phyloP scores from a whole-genome alignment of 2,113 vertebrate genomes.

The Capreolus pygargus region DNA sequence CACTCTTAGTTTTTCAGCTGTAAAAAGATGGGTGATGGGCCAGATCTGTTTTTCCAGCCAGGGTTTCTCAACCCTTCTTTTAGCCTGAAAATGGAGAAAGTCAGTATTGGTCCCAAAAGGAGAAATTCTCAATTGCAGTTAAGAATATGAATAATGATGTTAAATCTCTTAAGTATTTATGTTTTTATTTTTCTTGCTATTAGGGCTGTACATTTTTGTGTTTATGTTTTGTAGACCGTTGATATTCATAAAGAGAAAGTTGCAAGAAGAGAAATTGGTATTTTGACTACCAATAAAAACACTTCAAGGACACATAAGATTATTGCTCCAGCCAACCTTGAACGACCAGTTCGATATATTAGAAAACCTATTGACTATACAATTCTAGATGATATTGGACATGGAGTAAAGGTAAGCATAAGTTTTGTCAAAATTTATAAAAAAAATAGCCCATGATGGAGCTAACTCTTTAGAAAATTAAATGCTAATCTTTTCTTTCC shows the following conservation, averaged over 20 bases:
- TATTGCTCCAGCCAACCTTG: slow-evolving; percentile 97
- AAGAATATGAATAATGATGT: background rate
- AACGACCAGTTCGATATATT: slow-evolving; percentile 98
- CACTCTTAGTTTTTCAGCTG: background rate
- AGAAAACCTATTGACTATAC: slow-evolving; percentile 98
- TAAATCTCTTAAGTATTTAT: slow-evolving; percentile 28
- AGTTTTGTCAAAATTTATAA: slow-evolving; percentile 43
- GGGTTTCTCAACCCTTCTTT: background rate
- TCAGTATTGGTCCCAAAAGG: background rate
- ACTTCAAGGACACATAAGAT: slow-evolving; percentile 99
- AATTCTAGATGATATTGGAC: slow-evolving; percentile 98
- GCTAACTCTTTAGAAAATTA: slow-evolving; percentile 23
- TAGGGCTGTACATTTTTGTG: slow-evolving; percentile 43
- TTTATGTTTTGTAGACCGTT: slow-evolving; percentile 91
- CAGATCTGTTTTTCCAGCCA: background rate
- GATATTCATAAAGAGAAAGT: slow-evolving; percentile 99
- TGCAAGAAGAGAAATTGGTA: slow-evolving; percentile 98
- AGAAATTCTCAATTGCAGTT: background rate
- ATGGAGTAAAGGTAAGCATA: slow-evolving; percentile 95
- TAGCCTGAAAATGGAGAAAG: slow-evolving; percentile 32
- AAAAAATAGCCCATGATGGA: slow-evolving; percentile 55
- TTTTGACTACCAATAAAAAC: slow-evolving; percentile 99
- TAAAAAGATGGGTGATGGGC: background rate
- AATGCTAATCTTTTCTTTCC: background rate
- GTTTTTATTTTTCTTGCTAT: slow-evolving; percentile 17